These are phyloP conservation scores for Trichomalopsis sarcophagae DNA, from an alignment of 1,140 invertebrate species.

Conservation along the genomic window DNA sequence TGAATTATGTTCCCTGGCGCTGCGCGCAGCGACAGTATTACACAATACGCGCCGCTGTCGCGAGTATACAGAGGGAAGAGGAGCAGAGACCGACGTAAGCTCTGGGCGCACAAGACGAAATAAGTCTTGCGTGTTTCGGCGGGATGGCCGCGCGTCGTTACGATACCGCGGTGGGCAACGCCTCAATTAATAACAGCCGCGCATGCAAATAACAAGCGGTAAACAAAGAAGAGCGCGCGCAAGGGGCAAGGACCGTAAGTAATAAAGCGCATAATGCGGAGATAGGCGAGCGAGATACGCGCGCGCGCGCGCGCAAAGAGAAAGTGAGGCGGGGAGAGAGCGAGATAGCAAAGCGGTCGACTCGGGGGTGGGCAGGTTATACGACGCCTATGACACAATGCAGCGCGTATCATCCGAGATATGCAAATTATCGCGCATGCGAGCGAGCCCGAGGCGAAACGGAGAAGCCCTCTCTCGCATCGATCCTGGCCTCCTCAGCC, in stretches of 20 bases:
- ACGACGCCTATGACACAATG: conserved; percentile 38
- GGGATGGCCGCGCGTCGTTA: no score
- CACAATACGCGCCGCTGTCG: no score
- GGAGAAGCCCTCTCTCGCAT: background rate
- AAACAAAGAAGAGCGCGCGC: background rate
- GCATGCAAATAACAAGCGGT: background rate
- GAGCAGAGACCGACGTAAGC: no score
- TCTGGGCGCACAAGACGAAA: no score
- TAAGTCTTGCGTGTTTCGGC: no score
- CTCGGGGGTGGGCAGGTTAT: background rate
- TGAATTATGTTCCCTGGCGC: conserved; percentile 45
- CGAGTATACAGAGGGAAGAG: no score
- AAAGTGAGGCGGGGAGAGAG: background rate
- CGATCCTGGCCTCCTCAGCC: background rate
- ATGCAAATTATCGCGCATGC: conserved; percentile 45
- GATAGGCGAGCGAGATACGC: background rate
- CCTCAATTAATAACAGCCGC: background rate
- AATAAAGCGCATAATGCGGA: background rate
- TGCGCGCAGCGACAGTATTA: background rate
- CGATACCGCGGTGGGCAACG: background rate
- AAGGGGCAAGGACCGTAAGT: conserved; percentile 1
- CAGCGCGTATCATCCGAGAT: conserved; percentile 36
- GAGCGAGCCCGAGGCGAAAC: conserved; percentile 26
- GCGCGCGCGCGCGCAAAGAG: background rate
- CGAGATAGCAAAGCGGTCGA: background rate